phyloP scores from a whole-genome alignment of 2,888 invertebrate genomes.

The Hipparchia sbordonii region DNA sequence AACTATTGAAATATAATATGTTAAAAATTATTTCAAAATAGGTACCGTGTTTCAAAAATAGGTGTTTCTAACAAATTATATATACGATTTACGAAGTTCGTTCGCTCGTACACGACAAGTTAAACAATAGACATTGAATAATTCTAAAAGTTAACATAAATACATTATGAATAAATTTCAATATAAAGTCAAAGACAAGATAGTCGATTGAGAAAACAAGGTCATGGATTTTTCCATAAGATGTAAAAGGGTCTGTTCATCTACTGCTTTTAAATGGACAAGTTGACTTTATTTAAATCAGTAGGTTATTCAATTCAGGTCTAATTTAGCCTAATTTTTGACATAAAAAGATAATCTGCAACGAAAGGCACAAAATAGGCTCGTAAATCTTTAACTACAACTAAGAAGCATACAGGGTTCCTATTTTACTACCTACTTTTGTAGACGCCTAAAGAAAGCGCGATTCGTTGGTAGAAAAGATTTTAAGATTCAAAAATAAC shows the following conservation, averaged over 20 bases:
- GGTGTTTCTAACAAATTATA: neutral
- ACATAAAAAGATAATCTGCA: neutral
- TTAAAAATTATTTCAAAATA: too few relatives aligned
- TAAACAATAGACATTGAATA: neutral
- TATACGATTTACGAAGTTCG: too few relatives aligned
- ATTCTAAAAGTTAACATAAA: constrained; percentile 16
- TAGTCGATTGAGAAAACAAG: constrained; percentile 14
- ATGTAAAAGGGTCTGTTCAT: neutral
- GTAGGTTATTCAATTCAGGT: neutral
- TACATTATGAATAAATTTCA: neutral
- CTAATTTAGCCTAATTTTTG: constrained; percentile 33
- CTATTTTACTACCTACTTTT: too few relatives aligned
- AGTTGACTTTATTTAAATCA: neutral
- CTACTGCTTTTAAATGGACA: constrained; percentile 4
- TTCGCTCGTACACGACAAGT: too few relatives aligned
- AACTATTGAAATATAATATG: too few relatives aligned
- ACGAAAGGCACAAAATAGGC: too few relatives aligned
- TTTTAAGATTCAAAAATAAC: too few relatives aligned
- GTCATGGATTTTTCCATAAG: constrained; percentile 18
- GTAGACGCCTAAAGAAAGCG: too few relatives aligned
- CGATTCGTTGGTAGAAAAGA: too few relatives aligned
- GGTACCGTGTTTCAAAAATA: neutral
- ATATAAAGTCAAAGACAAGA: neutral
- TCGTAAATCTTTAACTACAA: neutral
- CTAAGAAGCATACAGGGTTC: too few relatives aligned